Conservation (phyloP, 1,140 invertebrate genomes). For the Tetragnatha versicolor region DNA sequence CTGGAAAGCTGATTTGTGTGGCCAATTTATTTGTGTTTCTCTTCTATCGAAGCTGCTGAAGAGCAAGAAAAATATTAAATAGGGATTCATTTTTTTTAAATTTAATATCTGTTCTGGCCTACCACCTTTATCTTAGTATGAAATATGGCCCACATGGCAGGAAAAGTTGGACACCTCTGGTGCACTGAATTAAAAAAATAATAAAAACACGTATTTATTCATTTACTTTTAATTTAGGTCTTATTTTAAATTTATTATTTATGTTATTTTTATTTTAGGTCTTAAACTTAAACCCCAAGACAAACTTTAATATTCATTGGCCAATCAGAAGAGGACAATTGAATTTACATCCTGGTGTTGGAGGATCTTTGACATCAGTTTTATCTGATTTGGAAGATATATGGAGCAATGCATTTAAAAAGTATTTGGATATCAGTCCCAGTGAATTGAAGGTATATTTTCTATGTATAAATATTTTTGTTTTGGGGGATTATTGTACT, state of each 20-base stretch:
- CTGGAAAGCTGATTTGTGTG: too few species aligned
- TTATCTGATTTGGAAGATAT: conserved; percentile 86
- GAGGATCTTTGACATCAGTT: conserved; percentile 83
- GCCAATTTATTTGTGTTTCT: too few species aligned
- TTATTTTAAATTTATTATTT: not conserved
- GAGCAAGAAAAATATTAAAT: too few species aligned
- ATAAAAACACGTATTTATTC: too few species aligned
- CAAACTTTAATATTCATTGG: conserved; percentile 86
- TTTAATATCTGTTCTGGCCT: too few species aligned
- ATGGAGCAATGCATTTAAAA: conserved; percentile 81
- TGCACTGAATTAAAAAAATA: too few species aligned
- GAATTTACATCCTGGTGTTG: conserved; percentile 81
- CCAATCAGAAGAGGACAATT: conserved; percentile 81
- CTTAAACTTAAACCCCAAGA: conserved; percentile 75
- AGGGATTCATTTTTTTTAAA: too few species aligned
- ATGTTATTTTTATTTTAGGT: conserved; percentile 72
- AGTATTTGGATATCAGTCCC: conserved; percentile 77
- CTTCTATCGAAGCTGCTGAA: too few species aligned
- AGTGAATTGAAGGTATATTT: conserved; percentile 74
- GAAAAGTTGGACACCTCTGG: too few species aligned
- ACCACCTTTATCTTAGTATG: too few species aligned
- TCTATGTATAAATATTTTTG: not conserved
- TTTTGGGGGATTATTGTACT: not conserved
- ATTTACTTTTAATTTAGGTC: not conserved
- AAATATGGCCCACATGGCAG: too few species aligned